Evolutionary conservation across 2,797 vertebrate genomes (phyloP).

Genomic region (Saxicola maurus): DNA sequence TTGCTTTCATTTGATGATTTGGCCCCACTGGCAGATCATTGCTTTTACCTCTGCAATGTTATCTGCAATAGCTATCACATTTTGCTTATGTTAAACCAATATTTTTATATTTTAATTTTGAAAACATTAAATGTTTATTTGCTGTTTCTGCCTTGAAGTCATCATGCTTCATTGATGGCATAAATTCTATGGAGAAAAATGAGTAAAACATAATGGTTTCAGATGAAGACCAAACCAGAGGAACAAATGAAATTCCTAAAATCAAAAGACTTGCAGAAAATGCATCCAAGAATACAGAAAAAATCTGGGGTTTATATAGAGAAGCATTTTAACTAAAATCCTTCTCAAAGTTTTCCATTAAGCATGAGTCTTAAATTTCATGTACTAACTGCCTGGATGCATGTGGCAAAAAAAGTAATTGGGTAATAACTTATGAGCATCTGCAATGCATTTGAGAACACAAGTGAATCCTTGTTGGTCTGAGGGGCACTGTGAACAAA

Average conservation of each 20-base stretch:
- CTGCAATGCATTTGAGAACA: conserved; percentile 17
- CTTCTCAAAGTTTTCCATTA: neutral
- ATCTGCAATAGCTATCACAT: neutral
- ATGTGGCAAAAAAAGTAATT: conserved; percentile 37
- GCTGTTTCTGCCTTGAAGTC: neutral
- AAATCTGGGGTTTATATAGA: neutral
- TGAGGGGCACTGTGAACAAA: conserved; percentile 22
- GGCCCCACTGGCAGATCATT: neutral
- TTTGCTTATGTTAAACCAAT: neutral
- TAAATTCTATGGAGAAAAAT: neutral
- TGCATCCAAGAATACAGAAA: neutral
- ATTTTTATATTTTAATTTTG: neutral
- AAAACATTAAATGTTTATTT: neutral
- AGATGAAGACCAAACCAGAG: neutral
- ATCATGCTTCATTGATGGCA: neutral
- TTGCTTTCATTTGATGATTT: neutral
- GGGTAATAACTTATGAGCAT: conserved; percentile 47
- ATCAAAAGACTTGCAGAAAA: neutral
- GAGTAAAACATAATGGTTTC: neutral
- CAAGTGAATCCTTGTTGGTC: neutral
- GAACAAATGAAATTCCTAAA: neutral
- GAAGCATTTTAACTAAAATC: neutral
- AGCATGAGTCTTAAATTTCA: neutral
- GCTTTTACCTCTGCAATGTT: neutral
- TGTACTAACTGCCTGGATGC: neutral